phyloP scores from a whole-genome alignment of 2,888 invertebrate genomes.

The Heliconius sara region DNA sequence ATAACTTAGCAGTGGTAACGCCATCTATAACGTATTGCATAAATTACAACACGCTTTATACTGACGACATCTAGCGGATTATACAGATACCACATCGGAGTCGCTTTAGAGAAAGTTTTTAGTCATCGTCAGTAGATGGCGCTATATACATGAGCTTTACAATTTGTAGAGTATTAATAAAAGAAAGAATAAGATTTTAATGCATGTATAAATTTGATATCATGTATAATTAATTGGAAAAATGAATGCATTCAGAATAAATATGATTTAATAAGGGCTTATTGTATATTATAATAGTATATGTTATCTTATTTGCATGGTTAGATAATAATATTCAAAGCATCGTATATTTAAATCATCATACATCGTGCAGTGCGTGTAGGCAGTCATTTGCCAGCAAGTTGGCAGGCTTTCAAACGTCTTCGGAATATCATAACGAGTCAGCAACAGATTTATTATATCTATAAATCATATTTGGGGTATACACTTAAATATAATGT shows the following conservation, averaged over 20 bases:
- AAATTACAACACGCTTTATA: not conserved
- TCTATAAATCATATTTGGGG: constrained; percentile 71
- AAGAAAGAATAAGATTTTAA: not conserved
- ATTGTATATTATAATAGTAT: not conserved
- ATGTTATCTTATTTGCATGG: constrained; percentile 15
- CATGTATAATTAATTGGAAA: too few relatives aligned
- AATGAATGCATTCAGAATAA: too few relatives aligned
- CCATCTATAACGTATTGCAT: constrained; percentile 54
- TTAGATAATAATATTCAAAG: constrained; percentile 33
- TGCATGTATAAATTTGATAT: not conserved
- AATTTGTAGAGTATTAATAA: constrained; percentile 3
- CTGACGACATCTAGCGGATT: constrained; percentile 58
- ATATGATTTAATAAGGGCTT: too few relatives aligned
- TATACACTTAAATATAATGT: constrained; percentile 60
- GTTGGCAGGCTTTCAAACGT: constrained; percentile 78
- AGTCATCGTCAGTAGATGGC: constrained; percentile 61
- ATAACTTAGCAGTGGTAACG: constrained; percentile 42
- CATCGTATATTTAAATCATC: constrained; percentile 39
- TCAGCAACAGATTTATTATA: constrained; percentile 70
- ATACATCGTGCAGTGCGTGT: constrained; percentile 43
- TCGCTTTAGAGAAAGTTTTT: constrained; percentile 37
- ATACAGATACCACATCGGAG: constrained; percentile 47
- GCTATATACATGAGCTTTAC: constrained; percentile 49
- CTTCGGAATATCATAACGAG: constrained; percentile 69
- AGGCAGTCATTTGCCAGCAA: constrained; percentile 61